Evolutionary conservation across 2,888 invertebrate species (phyloP).

Genomic region (Ernsta delagoae): DNA sequence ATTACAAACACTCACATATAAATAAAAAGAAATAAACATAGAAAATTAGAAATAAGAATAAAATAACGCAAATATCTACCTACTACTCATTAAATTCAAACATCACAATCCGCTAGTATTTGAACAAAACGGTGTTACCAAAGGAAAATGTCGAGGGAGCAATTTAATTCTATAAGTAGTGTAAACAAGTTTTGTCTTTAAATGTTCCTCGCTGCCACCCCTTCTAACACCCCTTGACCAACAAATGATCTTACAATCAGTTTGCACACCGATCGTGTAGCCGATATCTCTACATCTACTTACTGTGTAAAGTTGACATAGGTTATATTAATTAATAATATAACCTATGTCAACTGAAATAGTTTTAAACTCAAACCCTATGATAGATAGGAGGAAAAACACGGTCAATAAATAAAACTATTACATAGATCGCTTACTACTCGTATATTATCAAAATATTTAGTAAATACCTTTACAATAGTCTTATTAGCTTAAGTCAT

Average conservation of each 20-base stretch:
- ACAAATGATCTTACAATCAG: constrained; percentile 32
- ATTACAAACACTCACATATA: not conserved
- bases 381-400: not conserved
- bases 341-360: not conserved
- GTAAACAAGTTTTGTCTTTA: constrained; percentile 77
- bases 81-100: constrained; percentile 4
- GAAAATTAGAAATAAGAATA: not conserved
- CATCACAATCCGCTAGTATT: constrained; percentile 6
- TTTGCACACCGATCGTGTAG: constrained; percentile 28
- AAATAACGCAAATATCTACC: not conserved
- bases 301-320: no score
- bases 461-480: no score
- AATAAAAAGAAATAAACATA: no score
- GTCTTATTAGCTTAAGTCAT: not conserved
- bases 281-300: not conserved
- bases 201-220: constrained; percentile 50
- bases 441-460: no score
- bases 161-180: constrained; percentile 79
- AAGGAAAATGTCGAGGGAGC: constrained; percentile 50
- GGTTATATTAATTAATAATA: not conserved
- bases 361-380: no score
- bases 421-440: no score
- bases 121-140: constrained; percentile 8
- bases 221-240: constrained; percentile 52
- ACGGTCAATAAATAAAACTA: no score